Conservation (phyloP, 2,888 invertebrate genomes). For the Scaptomyza parva region DNA sequence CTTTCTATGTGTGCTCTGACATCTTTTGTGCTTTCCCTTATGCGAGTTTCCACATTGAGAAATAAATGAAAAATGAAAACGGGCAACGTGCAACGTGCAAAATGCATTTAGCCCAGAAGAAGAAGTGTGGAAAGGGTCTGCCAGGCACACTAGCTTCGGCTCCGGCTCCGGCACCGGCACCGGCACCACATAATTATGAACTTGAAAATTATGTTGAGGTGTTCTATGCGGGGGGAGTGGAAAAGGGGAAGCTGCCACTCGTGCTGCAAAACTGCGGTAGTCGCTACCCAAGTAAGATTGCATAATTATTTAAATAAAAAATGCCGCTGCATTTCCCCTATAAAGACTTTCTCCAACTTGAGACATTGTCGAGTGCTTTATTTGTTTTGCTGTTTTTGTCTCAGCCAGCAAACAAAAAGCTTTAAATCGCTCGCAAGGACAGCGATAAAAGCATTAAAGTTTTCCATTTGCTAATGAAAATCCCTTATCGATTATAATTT, state of each 20-base stretch:
- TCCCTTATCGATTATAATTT: too few relatives aligned
- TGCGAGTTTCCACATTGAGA: slow-evolving; percentile 63
- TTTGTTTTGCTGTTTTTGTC: slow-evolving; percentile 20
- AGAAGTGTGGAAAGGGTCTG: slow-evolving; percentile 1
- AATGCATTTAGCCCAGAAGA: slow-evolving; percentile 48
- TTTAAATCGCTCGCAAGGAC: background rate
- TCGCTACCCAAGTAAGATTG: slow-evolving; percentile 49
- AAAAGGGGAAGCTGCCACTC: slow-evolving; percentile 30
- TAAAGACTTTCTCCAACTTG: slow-evolving; percentile 69
- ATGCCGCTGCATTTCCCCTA: slow-evolving; percentile 42
- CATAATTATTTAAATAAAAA: slow-evolving; percentile 73
- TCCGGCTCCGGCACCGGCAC: background rate
- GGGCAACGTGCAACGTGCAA: slow-evolving; percentile 50
- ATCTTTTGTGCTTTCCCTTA: slow-evolving; percentile 61
- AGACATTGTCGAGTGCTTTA: slow-evolving; percentile 69
- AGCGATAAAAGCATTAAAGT: slow-evolving; percentile 10
- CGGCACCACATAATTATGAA: slow-evolving; percentile 76
- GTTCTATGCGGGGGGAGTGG: background rate
- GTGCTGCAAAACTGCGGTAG: slow-evolving; percentile 34
- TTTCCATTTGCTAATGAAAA: slow-evolving; percentile 27
- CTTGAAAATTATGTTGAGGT: slow-evolving; percentile 68
- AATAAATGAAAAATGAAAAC: slow-evolving; percentile 67
- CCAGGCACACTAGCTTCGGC: slow-evolving; percentile 4
- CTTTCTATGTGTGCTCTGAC: slow-evolving; percentile 30
- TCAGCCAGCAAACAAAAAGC: background rate